Evolutionary conservation across 2,888 invertebrate genomes (phyloP).

Genomic region (Drosophila pegasa): DNA sequence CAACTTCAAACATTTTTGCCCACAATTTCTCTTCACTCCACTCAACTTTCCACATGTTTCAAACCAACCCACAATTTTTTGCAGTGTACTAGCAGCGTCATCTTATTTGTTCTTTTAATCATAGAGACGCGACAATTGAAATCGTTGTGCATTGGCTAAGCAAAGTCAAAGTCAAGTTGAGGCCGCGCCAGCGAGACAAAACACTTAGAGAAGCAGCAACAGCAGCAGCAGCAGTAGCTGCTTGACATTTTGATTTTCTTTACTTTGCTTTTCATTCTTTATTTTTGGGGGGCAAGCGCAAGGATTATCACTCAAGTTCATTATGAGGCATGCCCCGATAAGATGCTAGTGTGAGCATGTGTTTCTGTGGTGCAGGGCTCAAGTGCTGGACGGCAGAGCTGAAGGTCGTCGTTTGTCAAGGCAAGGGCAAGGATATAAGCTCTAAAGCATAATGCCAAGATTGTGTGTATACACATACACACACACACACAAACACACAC

Average conservation of each 20-base stretch:
- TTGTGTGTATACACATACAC: constrained; percentile 23
- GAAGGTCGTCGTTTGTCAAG: constrained; percentile 59
- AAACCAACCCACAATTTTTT: neutral
- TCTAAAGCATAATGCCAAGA: constrained; percentile 35
- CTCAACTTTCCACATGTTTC: neutral
- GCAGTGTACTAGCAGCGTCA: neutral
- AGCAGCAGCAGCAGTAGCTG: constrained; percentile 18
- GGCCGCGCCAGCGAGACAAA: constrained; percentile 13
- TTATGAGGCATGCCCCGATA: constrained; percentile 68
- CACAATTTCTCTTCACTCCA: too few species aligned
- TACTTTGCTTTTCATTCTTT: constrained; percentile 9
- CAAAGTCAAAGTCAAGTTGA: constrained; percentile 42
- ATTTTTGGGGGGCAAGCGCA: constrained; percentile 43
- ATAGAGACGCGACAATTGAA: constrained; percentile 13
- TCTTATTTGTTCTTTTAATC: neutral
- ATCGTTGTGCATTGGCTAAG: constrained; percentile 13
- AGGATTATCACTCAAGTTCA: constrained; percentile 79
- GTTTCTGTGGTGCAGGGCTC: constrained; percentile 23
- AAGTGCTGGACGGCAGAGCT: constrained; percentile 58
- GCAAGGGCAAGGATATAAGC: constrained; percentile 65
- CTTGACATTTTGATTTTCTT: constrained; percentile 59
- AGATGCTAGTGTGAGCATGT: constrained; percentile 39
- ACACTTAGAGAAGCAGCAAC: constrained; percentile 5
- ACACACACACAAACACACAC: constrained; percentile 1
- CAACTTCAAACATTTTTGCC: neutral